Evolutionary conservation across 2,888 invertebrate species (phyloP).

Genomic region (Troilus luridus): DNA sequence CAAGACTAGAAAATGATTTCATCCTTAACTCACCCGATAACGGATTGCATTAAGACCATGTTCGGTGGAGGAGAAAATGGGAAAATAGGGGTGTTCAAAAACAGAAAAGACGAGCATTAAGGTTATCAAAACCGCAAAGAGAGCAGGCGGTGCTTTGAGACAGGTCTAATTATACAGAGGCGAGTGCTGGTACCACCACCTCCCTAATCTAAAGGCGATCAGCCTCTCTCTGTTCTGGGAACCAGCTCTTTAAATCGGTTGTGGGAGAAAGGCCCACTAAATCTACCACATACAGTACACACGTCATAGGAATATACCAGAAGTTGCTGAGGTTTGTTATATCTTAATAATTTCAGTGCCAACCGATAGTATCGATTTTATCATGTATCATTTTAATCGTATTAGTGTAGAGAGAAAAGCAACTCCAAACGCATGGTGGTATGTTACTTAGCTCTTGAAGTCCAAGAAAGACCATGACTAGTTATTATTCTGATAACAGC

Average conservation of each 20-base stretch:
- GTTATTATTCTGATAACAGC: too few relatives aligned
- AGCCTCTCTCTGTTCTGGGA: background rate
- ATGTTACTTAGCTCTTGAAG: too few relatives aligned
- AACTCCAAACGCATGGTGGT: too few relatives aligned
- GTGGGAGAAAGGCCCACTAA: background rate
- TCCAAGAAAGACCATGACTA: too few relatives aligned
- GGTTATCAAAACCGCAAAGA: background rate
- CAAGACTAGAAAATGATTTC: background rate
- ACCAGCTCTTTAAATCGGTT: background rate
- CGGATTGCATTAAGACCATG: background rate
- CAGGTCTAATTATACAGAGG: background rate
- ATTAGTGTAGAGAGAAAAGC: too few relatives aligned
- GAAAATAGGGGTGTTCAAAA: background rate
- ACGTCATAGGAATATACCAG: too few relatives aligned
- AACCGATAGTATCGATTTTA: too few relatives aligned
- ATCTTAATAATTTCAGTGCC: too few relatives aligned
- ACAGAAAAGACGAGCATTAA: background rate
- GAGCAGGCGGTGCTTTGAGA: background rate
- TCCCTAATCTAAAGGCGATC: constrained; percentile 16
- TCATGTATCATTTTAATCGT: too few relatives aligned
- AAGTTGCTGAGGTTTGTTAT: too few relatives aligned
- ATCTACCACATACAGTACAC: too few relatives aligned
- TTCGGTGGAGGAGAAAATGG: background rate
- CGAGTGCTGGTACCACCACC: constrained; percentile 5
- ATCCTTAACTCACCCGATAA: background rate